A percentile compares a stretch with the other conserved stretches of the same genome.
Evolutionary conservation across 1,140 invertebrate species (phyloP).

Genomic region (Monomorium pharaonis): DNA sequence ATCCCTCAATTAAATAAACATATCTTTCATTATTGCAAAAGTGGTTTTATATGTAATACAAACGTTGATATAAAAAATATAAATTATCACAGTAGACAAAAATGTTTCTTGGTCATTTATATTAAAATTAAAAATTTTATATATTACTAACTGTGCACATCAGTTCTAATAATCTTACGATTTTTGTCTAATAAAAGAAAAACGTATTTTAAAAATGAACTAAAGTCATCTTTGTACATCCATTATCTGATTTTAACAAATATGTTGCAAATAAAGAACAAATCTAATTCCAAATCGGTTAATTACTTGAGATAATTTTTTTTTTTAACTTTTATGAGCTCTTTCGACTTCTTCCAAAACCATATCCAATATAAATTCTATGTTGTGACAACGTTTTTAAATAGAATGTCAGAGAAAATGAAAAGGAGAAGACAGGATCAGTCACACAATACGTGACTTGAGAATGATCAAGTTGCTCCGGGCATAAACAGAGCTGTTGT

Average conservation of each 20-base stretch:
- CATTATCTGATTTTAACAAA: neutral
- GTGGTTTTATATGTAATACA: neutral
- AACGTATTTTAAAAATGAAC: neutral
- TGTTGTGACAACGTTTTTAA: constrained; percentile 23
- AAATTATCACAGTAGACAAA: neutral
- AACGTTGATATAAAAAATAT: neutral
- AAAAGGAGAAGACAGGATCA: neutral
- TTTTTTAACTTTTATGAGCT: neutral
- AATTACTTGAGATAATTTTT: neutral
- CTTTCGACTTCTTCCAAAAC: neutral
- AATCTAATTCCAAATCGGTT: neutral
- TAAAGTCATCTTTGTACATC: neutral
- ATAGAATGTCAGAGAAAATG: constrained; percentile 20
- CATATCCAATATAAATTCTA: neutral
- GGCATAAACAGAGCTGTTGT: constrained; percentile 55
- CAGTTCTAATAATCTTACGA: neutral
- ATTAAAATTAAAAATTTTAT: constrained; percentile 5
- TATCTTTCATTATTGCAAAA: neutral
- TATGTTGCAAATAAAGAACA: neutral
- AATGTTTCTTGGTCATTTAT: neutral
- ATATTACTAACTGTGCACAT: neutral
- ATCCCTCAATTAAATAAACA: too few relatives aligned
- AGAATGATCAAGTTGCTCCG: constrained; percentile 21
- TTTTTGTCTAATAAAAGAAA: neutral
- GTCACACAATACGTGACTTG: constrained; percentile 29